Conservation (phyloP, 2,113 vertebrate genomes). For the Triplophysa tibetana region DNA sequence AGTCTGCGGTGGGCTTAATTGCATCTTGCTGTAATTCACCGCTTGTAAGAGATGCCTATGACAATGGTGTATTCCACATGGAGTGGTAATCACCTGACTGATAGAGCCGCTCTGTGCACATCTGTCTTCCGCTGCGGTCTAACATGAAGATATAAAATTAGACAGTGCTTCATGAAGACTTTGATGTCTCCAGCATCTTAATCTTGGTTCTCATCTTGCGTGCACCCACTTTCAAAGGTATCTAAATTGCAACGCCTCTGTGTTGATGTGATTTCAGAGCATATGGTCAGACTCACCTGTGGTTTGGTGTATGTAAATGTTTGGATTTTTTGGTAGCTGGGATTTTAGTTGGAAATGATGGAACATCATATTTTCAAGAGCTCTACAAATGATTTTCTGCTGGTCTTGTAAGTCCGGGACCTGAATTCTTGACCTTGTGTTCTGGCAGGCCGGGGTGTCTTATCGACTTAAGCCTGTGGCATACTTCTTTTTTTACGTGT, state of each 20-base stretch:
- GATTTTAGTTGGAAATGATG: slow-evolving; percentile 1
- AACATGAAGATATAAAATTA: slow-evolving; percentile 52
- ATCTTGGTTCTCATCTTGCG: slow-evolving; percentile 14
- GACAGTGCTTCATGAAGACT: slow-evolving; percentile 44
- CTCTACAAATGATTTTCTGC: background rate
- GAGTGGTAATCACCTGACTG: slow-evolving; percentile 63
- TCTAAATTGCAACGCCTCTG: slow-evolving; percentile 24
- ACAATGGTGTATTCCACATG: slow-evolving; percentile 56
- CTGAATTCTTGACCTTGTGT: background rate
- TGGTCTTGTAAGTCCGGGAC: background rate
- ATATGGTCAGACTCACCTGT: background rate
- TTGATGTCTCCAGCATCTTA: slow-evolving; percentile 46
- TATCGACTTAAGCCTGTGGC: too few relatives aligned
- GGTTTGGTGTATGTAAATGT: background rate
- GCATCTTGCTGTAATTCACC: slow-evolving; percentile 65
- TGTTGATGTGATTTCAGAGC: slow-evolving; percentile 6
- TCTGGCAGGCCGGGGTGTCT: too few relatives aligned
- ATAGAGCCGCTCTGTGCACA: slow-evolving; percentile 58
- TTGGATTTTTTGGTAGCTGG: background rate
- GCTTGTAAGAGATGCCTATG: slow-evolving; percentile 56
- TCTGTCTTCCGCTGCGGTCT: slow-evolving; percentile 58
- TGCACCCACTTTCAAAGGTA: slow-evolving; percentile 29
- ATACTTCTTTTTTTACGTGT: too few relatives aligned
- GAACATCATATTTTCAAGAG: background rate
- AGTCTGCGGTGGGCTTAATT: slow-evolving; percentile 68